Conservation (phyloP, 2,888 invertebrate genomes). For the Dryococelus australis region DNA sequence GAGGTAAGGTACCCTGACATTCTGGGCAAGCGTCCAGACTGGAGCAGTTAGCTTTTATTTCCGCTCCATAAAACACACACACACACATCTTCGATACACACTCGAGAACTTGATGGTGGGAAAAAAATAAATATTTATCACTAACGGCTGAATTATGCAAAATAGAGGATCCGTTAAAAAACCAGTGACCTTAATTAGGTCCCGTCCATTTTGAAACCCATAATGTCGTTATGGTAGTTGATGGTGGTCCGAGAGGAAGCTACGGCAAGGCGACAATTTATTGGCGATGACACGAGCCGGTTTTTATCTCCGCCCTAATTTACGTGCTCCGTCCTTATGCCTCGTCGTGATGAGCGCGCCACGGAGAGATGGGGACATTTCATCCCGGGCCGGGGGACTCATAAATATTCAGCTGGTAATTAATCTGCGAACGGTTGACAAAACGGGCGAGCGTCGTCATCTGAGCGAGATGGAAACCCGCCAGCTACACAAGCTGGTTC, state of each 20-base stretch:
- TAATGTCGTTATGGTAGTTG: neutral
- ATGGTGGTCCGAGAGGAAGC: neutral
- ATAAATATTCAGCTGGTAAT: neutral
- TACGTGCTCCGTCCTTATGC: too few species aligned
- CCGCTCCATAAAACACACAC: neutral
- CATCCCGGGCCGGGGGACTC: neutral
- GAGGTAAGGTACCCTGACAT: too few species aligned
- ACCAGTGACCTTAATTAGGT: neutral
- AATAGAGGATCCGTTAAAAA: neutral
- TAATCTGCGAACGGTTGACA: neutral
- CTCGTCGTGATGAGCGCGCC: neutral
- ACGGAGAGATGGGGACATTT: neutral
- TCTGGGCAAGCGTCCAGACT: too few species aligned
- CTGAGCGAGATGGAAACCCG: neutral
- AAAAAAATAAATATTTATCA: neutral
- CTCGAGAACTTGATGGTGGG: neutral
- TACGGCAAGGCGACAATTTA: neutral
- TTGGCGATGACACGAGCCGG: too few species aligned
- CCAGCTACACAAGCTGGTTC: neutral
- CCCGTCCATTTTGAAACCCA: neutral
- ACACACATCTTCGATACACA: neutral
- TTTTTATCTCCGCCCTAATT: neutral
- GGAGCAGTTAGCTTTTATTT: neutral
- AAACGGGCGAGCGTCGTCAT: neutral
- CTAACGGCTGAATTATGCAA: neutral